Base-by-base conservation (phyloP, 1,140 invertebrate genomes). In the Bilobella aurantiaca region DNA sequence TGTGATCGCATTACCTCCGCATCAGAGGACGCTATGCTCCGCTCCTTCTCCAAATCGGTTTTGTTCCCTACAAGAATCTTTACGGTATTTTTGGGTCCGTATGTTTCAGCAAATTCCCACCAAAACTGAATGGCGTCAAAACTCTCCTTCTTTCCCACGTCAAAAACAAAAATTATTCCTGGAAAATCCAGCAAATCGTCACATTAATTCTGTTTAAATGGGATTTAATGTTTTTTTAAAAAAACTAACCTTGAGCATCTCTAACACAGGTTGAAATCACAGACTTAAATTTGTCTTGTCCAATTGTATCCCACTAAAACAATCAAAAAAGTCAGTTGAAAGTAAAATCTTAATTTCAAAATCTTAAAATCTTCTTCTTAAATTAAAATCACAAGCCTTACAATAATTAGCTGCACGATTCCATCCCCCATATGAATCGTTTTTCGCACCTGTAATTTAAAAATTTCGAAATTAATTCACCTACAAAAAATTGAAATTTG, bases 211-310 rank as follows among this genome's bases (percentile, higher is more conserved):
- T n/a, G n/a, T n/a, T n/a, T n/a, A n/a, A n/a, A 42, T 42, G 8
- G 18, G 18, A 18, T 42, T 12, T 42, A 42, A 42, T 12, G 23
- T 53, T 14, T 53, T 53, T 53, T 12, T 18, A 53, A 18, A 5
- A 8, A 53, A 46, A 96, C 58, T 94, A 85, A 86, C 92, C 92
- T 74, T 93, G 88, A 28, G 92, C 91, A 74, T 94, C 91, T 77
- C 93, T 84, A 77, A 96, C 28, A 62, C 63, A 68, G 31, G 63
- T 93, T 68, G 94, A 91, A 1, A 92, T 93, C n/a, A 96, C 86
- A 75, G 91, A 90, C 70, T 91, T 84, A 79, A 94, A 96, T 77
- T 91, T 84, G 78, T 96, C 93, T 76, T 96, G 93, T 1, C 93
- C 66, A 34, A 59, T 66, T 14, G 68, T 63, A n/a, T 68, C 69